Percentiles rank a stretch among this genome's conserved stretches.
phyloP scores from a whole-genome alignment of 2,888 invertebrate genomes.

The Heliothis peltigera region DNA sequence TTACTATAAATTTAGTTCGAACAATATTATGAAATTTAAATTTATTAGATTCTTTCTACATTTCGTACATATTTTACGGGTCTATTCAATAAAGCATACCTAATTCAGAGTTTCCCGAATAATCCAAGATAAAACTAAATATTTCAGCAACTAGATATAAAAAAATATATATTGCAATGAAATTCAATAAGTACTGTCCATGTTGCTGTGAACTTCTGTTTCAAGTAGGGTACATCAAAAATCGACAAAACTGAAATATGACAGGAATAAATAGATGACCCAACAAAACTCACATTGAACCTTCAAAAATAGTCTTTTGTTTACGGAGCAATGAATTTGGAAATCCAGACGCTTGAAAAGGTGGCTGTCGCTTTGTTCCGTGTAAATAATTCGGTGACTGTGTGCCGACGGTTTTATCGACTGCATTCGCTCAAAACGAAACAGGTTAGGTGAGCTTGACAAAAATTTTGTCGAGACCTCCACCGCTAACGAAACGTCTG shows the following conservation, averaged over 20 bases:
- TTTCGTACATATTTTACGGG: neutral
- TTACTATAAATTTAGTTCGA: no score
- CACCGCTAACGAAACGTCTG: slow-evolving; percentile 25
- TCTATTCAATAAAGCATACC: neutral
- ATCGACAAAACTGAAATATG: slow-evolving; percentile 71
- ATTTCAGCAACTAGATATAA: neutral
- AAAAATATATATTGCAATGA: neutral
- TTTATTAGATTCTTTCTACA: no score
- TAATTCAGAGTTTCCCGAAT: neutral
- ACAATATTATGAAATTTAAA: no score
- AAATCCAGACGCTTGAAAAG: slow-evolving; percentile 80
- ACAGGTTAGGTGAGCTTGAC: slow-evolving; percentile 78
- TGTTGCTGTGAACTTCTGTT: slow-evolving; percentile 3
- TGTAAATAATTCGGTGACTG: slow-evolving; percentile 75
- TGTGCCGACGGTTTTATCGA: slow-evolving; percentile 71
- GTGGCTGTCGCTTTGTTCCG: slow-evolving; percentile 79
- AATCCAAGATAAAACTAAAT: neutral
- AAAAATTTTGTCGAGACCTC: slow-evolving; percentile 70
- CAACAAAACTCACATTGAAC: slow-evolving; percentile 65
- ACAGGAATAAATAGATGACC: slow-evolving; percentile 62
- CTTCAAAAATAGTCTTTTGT: slow-evolving; percentile 82
- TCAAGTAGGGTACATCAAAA: slow-evolving; percentile 11
- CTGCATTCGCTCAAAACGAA: slow-evolving; percentile 78
- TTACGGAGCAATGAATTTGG: slow-evolving; percentile 83
- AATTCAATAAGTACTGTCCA: slow-evolving; percentile 3